Evolutionary conservation across 2,113 vertebrate species (phyloP), one percentile per base, ranked within the genome.

Genomic region (Cottus gobio): DNA sequence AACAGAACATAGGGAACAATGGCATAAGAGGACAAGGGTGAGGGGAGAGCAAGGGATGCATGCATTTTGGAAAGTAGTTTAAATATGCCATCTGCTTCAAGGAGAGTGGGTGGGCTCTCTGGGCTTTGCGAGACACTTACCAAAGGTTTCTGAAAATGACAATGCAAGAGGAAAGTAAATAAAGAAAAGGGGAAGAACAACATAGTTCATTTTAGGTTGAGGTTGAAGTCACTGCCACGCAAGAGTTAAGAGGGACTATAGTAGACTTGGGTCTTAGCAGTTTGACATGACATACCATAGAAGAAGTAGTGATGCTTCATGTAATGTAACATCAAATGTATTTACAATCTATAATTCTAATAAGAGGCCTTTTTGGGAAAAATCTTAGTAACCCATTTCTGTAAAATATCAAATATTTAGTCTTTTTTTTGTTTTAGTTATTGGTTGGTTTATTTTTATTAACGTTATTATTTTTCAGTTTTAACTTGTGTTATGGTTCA

Each of bases 141-240:
- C 98, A 97, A 99, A 97, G 90, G 96, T 96, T 94, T 99, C 97
- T 99, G 97, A 95, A 91, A 94, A 96, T 96, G 94, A 95, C 93
- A 96, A 95, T 95, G 82, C 77, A 92, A 90, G 83, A 86, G 69
- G 46, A 93, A 91, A 90, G 78, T 87, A 91, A 90, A 86, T 54
- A 87, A 90, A 85, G 37, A 91, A 30, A 85, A 84, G 82, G 89
- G 91, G 86, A 92, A 95, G 88, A 95, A 95, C 93, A 95, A 96
- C 93, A 92, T 31, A 89, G 83, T 84, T 92, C 34, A 90, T 86
- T 93, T 93, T 84, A 92, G 63, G 87, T 79, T 66, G 37, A 77
- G 24, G 50, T 73, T 70, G 26, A 66, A 76, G 60, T 58, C 28
- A 70, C 4, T 68, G n/a, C 57, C 39, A 61, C 3, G 58, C 58